Evolutionary conservation across 2,888 invertebrate genomes (phyloP), one percentile per base, ranked within the genome.

Genomic region (Embidobia sp.): DNA sequence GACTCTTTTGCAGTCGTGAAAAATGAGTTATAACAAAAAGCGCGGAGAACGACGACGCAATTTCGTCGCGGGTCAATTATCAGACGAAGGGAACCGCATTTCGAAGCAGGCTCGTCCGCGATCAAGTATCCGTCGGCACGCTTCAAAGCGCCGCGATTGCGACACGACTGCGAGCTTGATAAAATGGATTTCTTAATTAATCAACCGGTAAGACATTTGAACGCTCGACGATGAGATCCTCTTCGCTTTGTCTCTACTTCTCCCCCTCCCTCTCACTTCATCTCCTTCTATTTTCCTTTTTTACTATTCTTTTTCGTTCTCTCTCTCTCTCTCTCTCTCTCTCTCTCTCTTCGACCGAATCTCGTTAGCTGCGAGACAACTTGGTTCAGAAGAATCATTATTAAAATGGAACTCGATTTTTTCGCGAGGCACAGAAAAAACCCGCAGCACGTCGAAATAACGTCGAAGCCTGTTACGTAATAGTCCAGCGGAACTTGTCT

Each of bases 181-280:
- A 72, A 77, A 77, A 77, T 61, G 63, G 69, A 77, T 77, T 63
- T 61, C 55, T 77, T 77, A 77, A 77, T 73, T 77, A 77, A 77
- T 77, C 72, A 77, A 67, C 42, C 67, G 59, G 40, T 53, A 59
- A 77, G 70, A 59, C 59, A 63, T 77, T 70, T 63, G 70, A 64
- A 66, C 35, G 53, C 53, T 49, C 64, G 22, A 10, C 40, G 48
- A 55, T 44, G 72, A 18, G 63, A 63, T 72, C 53, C 70, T 51
- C 19, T 46, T 27, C 27, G 49, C 61, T 61, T 61, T 61, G 49
- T 51, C 40, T 49, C 31, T n/a, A n/a, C n/a, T n/a, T 15, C 22
- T 27, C 22, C 8, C 15, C 37, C 10, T 11, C 5, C 11, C 7
- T 31, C n/a, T 33, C n/a, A 6, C 8, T 15, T 10, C 42, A 4